Percentiles rank a stretch among this genome's conserved stretches.
These are phyloP conservation scores for Catharus minimus DNA, from an alignment of 2,113 vertebrate genomes.

Conservation along the genomic window DNA sequence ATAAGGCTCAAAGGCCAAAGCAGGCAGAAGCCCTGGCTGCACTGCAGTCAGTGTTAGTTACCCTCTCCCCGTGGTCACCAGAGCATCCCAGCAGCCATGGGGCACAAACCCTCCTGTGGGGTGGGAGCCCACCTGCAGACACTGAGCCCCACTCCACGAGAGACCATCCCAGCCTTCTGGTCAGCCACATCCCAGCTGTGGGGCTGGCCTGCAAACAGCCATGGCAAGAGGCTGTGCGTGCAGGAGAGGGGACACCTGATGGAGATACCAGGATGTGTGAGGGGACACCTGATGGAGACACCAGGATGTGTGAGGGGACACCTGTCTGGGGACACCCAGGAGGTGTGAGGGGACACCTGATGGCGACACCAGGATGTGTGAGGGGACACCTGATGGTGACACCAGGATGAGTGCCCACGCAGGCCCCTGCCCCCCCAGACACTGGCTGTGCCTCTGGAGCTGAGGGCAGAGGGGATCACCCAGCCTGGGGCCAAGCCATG, in stretches of 20 bases:
- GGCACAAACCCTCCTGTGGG: neutral
- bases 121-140: neutral
- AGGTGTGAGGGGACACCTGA: rapidly evolving
- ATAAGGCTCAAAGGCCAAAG: neutral
- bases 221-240: too few relatives aligned
- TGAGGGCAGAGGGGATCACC: neutral
- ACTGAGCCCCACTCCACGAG: rapidly evolving
- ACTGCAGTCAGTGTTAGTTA: neutral
- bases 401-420: rapidly evolving
- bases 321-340: neutral
- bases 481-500: rapidly evolving
- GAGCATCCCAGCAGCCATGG: rapidly evolving
- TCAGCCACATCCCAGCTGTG: rapidly evolving
- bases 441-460: neutral
- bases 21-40: neutral
- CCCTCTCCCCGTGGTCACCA: rapidly evolving
- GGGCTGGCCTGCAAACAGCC: neutral
- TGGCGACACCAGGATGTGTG: too few relatives aligned
- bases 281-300: neutral
- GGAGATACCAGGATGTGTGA: neutral
- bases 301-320: neutral
- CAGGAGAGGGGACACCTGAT: neutral
- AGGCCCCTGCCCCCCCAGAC: rapidly evolving
- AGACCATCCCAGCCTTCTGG: neutral
- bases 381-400: neutral